Conservation (phyloP, 2,797 vertebrate species). For the Halcyon chelicuti region DNA sequence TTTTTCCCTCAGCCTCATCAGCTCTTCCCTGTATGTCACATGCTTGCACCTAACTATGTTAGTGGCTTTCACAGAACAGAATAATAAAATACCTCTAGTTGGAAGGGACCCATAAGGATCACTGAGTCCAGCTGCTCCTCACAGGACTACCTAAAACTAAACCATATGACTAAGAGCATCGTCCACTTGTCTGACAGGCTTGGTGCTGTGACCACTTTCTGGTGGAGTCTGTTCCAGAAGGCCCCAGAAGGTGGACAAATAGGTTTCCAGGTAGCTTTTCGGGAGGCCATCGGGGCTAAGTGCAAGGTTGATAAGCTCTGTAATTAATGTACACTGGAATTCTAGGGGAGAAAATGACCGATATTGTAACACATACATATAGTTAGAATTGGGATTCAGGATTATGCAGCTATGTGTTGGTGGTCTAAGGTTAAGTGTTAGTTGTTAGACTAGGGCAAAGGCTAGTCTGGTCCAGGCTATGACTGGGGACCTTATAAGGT, state of each 20-base stretch:
- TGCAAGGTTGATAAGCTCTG: not conserved
- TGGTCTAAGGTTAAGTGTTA: not conserved
- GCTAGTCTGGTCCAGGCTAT: not conserved
- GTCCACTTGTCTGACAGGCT: too few relatives aligned
- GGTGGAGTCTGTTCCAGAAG: not conserved
- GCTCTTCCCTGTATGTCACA: not conserved
- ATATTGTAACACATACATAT: not conserved
- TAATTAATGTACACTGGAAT: not conserved
- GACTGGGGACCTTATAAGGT: not conserved
- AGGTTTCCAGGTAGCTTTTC: not conserved
- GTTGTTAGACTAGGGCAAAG: not conserved
- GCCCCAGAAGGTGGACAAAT: not conserved
- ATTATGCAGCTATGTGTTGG: not conserved
- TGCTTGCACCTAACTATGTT: not conserved
- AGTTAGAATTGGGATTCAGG: not conserved
- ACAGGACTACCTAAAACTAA: too few relatives aligned
- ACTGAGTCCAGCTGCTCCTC: too few relatives aligned
- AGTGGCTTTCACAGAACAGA: not conserved
- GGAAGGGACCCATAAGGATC: too few relatives aligned
- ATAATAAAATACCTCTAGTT: too few relatives aligned
- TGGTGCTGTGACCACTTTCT: not conserved
- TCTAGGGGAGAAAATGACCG: not conserved
- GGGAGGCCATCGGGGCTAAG: not conserved
- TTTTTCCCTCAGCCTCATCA: not conserved
- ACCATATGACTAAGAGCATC: too few relatives aligned